phyloP scores from a whole-genome alignment of 2,888 invertebrate genomes.

The Lycia hirtaria region DNA sequence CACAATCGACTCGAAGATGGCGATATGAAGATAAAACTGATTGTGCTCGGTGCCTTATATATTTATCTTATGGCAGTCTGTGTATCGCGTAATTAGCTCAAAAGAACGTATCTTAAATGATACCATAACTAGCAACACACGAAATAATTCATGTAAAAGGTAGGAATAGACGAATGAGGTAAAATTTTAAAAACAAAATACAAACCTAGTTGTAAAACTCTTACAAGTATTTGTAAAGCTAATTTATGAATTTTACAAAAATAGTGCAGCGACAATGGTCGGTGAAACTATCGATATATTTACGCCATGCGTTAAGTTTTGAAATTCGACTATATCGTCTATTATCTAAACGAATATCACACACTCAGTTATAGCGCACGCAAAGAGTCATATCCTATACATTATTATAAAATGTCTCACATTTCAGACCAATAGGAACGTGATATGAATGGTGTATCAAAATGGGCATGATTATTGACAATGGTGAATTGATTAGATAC shows the following conservation, averaged over 20 bases:
- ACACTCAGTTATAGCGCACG: constrained; percentile 54
- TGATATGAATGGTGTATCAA: constrained; percentile 43
- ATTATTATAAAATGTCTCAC: constrained; percentile 32
- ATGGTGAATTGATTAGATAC: constrained; percentile 37
- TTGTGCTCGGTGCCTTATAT: neutral
- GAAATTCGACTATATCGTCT: constrained; percentile 67
- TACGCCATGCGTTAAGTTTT: constrained; percentile 71
- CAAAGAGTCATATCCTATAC: constrained; percentile 36
- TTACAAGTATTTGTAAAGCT: constrained; percentile 59
- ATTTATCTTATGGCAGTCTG: constrained; percentile 22
- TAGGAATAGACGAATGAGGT: constrained; percentile 77
- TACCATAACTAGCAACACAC: constrained; percentile 65
- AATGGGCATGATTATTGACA: constrained; percentile 48
- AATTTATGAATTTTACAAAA: constrained; percentile 64
- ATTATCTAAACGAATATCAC: constrained; percentile 72
- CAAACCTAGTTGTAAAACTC: constrained; percentile 58
- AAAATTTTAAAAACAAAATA: constrained; percentile 56
- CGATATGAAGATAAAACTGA: neutral
- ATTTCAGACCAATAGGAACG: constrained; percentile 66
- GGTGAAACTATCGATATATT: constrained; percentile 54
- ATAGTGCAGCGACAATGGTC: constrained; percentile 64
- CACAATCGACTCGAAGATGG: neutral
- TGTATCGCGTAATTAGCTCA: constrained; percentile 16
- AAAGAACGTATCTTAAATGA: constrained; percentile 60
- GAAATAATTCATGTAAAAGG: constrained; percentile 59